phyloP scores from a whole-genome alignment of 2,888 invertebrate genomes.

The Epistrophella euchroma region DNA sequence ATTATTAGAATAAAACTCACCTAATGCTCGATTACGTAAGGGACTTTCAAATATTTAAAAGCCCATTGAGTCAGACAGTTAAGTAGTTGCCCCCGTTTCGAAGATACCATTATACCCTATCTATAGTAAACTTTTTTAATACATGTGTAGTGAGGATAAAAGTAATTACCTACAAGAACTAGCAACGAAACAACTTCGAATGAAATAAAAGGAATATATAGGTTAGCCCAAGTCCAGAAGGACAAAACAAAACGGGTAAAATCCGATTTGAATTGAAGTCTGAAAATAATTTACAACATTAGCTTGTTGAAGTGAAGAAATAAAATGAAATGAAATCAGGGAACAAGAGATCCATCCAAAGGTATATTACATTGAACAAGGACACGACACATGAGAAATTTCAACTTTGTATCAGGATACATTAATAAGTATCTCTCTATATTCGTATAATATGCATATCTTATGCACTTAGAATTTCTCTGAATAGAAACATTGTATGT shows the following conservation, averaged over 20 bases:
- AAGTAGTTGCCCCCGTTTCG: neutral
- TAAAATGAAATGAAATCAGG: constrained; percentile 35
- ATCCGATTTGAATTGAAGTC: constrained; percentile 65
- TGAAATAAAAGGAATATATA: constrained; percentile 57
- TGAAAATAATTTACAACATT: constrained; percentile 64
- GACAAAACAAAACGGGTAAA: neutral
- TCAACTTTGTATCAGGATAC: neutral
- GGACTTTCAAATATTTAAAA: too few species aligned
- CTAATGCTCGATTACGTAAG: too few species aligned
- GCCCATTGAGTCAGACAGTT: too few species aligned
- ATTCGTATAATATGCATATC: too few species aligned
- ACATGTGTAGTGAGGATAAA: constrained; percentile 47
- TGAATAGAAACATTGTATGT: too few species aligned
- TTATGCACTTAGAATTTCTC: too few species aligned
- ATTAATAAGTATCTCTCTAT: neutral
- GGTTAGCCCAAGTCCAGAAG: neutral
- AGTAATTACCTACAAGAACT: constrained; percentile 66
- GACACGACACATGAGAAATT: neutral
- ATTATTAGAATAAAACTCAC: too few species aligned
- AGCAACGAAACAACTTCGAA: constrained; percentile 52
- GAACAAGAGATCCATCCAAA: constrained; percentile 37
- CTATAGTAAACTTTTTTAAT: neutral
- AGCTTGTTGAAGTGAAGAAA: constrained; percentile 42
- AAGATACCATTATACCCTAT: neutral
- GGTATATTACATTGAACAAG: constrained; percentile 21